Conservation (phyloP, 2,888 invertebrate genomes). For the Dryocosmus kuriphilus region DNA sequence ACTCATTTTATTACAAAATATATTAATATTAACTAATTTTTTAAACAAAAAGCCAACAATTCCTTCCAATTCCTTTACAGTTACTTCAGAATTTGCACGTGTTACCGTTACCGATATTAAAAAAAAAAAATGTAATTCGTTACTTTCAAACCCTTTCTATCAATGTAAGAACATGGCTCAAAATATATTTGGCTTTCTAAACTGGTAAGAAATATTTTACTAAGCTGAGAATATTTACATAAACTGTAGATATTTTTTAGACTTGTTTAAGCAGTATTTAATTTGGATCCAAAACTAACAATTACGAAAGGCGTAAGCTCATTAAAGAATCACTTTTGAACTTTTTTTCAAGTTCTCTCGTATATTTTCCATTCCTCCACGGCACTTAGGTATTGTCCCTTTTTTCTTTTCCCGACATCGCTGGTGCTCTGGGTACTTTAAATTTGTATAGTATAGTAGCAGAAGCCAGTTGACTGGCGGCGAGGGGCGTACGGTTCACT, state of each 20-base stretch:
- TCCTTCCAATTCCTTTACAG: too few relatives aligned
- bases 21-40: neutral
- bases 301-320: conserved; percentile 35
- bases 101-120: neutral
- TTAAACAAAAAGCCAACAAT: neutral
- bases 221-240: neutral
- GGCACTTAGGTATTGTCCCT: conserved; percentile 43
- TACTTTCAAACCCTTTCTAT: neutral
- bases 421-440: conserved; percentile 68
- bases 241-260: neutral
- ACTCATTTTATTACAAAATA: too few relatives aligned
- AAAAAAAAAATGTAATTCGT: neutral
- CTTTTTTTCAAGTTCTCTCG: conserved; percentile 2
- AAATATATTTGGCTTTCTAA: neutral
- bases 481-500: conserved; percentile 74
- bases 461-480: conserved; percentile 71
- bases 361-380: conserved; percentile 24
- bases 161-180: neutral
- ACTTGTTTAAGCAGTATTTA: conserved; percentile 32
- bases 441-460: conserved; percentile 75
- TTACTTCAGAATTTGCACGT: too few relatives aligned
- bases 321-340: conserved; percentile 35
- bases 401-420: conserved; percentile 50
- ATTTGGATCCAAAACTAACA: conserved; percentile 32
- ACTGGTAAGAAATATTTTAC: neutral